phyloP scores from a whole-genome alignment of 2,113 vertebrate species.

The Otolemur garnettii region DNA sequence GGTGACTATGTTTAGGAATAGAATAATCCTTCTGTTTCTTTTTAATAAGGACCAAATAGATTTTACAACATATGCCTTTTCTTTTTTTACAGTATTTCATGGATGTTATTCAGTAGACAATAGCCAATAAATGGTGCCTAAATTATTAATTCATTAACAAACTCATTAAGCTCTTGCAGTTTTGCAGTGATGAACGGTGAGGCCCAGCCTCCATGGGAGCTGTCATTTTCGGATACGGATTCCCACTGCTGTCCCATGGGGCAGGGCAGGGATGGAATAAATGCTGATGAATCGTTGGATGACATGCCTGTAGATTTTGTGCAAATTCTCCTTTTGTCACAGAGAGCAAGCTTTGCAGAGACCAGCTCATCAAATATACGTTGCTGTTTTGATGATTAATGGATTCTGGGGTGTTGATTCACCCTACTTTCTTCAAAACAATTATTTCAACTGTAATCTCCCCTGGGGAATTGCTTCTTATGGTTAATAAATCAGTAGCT shows the following conservation, averaged over 20 bases:
- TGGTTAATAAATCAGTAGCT: slow-evolving; percentile 66
- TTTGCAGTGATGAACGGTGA: slow-evolving; percentile 20
- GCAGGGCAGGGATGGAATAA: background rate
- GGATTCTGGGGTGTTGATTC: slow-evolving; percentile 59
- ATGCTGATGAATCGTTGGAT: background rate
- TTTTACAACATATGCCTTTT: background rate
- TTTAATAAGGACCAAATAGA: background rate
- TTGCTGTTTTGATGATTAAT: slow-evolving; percentile 76
- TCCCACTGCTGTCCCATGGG: background rate
- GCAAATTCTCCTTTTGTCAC: slow-evolving; percentile 64
- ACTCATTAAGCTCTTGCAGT: slow-evolving; percentile 56
- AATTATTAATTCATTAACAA: slow-evolving; percentile 75
- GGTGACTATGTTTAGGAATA: background rate
- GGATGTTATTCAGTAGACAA: slow-evolving; percentile 62
- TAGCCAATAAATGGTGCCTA: slow-evolving; percentile 34
- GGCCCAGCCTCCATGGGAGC: rapidly evolving
- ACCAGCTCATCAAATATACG: slow-evolving; percentile 53
- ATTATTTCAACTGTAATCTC: slow-evolving; percentile 75
- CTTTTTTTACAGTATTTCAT: slow-evolving; percentile 23
- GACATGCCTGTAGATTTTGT: background rate
- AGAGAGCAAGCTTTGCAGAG: slow-evolving; percentile 27
- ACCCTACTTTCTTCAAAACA: slow-evolving; percentile 72
- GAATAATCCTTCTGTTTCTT: background rate
- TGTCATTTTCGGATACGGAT: background rate
- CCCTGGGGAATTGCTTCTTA: slow-evolving; percentile 59